Conservation (phyloP, 2,113 vertebrate genomes). For the Noctilio leporinus region DNA sequence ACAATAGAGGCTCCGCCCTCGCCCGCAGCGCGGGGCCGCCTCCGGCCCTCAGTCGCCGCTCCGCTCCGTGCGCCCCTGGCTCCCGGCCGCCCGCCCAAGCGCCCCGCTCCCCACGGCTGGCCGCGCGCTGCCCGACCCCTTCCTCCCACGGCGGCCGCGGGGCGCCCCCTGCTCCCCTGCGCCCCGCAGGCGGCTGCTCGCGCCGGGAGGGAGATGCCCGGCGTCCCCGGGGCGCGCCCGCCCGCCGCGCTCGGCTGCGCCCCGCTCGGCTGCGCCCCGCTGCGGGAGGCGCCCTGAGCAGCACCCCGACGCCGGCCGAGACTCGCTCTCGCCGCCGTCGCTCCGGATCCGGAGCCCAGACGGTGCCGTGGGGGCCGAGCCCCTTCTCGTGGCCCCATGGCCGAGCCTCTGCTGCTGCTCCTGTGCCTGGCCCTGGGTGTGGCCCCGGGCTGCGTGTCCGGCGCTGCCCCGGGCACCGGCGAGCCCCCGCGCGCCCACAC, state of each 20-base stretch:
- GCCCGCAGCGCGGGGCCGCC: neutral
- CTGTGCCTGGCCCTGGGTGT: conserved; percentile 43
- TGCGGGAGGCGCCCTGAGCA: neutral
- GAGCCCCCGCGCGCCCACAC: neutral
- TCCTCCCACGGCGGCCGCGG: neutral
- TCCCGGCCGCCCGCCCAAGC: neutral
- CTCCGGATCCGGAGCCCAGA: neutral
- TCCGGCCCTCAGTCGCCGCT: neutral
- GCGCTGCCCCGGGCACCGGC: neutral
- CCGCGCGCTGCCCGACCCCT: neutral
- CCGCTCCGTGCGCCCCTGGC: neutral
- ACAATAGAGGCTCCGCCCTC: conserved; percentile 72
- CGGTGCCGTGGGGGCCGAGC: neutral
- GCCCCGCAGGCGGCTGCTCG: neutral
- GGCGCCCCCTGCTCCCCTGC: neutral
- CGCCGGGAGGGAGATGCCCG: conserved; percentile 65
- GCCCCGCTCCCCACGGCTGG: neutral
- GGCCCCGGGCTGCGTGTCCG: neutral
- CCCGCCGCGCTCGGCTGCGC: conserved; percentile 2
- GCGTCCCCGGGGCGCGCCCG: neutral
- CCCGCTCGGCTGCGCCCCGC: conserved; percentile 31
- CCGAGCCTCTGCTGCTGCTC: conserved; percentile 22
- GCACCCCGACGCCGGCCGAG: neutral
- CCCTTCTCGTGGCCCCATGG: conserved; percentile 52
- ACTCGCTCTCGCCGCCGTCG: neutral